Evolutionary conservation across 2,888 invertebrate species (phyloP), one percentile per base, ranked within the genome.

Genomic region (Rotaria magnacalcarata): DNA sequence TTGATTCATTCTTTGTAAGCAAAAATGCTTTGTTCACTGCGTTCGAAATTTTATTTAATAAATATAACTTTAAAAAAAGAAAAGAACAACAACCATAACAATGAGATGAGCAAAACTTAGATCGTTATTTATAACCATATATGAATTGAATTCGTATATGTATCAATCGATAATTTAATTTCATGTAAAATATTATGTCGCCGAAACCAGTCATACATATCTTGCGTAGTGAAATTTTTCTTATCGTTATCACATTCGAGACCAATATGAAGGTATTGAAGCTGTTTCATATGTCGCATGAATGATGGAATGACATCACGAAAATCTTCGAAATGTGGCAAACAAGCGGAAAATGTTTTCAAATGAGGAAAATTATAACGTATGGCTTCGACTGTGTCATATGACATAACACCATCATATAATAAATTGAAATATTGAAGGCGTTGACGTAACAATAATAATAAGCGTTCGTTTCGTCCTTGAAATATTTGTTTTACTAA

Each of bases 301-400:
- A 67, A 67, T 27, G 67, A 11, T 67, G 67, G 67, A 67, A 67
- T 67, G 4, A 34, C 34, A 67, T 67, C 67, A 34, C 67, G 67
- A 67, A 67, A 67, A 67, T 67, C 67, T 67, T 67, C 67, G 6
- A 67, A 67, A 67, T 67, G 67, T 67, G 67, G 67, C 34, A 67
- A 34, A 67, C 67, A 67, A 67, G 67, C 67, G 0, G 67, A 27
- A 67, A 67, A 67, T 34, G 67, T 16, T 67, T 67, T 27, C 6
- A 67, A 67, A 5, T 34, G 27, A 27, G 67, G 67, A 67, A 67
- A 34, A 34, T 34, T 14, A 19, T 16, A 34, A 34, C 34, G 27
- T 67, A 67, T 34, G 1, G 6, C 5, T 67, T 27, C 34, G 1
- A 67, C 16, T 67, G 34, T 67, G 34, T 67, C 67, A 67, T 67